Conservation (phyloP, 2,113 vertebrate species). For the Psilopsiagon aymara region DNA sequence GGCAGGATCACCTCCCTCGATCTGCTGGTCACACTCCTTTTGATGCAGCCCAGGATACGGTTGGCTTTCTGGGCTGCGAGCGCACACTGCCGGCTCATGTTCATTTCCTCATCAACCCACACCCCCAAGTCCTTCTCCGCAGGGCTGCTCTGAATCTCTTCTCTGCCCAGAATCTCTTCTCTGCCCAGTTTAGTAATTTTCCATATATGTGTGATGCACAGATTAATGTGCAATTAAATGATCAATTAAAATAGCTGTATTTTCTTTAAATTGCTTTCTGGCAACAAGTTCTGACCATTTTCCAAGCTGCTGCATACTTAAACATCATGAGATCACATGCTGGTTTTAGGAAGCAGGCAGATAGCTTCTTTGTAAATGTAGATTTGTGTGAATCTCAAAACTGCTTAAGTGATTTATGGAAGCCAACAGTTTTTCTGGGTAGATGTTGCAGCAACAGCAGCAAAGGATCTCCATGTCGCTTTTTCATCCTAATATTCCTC, state of each 20-base stretch:
- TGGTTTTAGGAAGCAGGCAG: not conserved
- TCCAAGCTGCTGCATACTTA: not conserved
- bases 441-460: not conserved
- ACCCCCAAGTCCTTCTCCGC: not conserved
- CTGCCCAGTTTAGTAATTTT: not conserved
- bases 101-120: too few relatives aligned
- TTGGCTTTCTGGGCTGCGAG: too few relatives aligned
- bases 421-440: not conserved
- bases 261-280: not conserved
- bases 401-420: not conserved
- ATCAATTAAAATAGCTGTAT: not conserved
- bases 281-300: not conserved
- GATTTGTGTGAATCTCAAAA: not conserved
- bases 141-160: not conserved
- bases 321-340: not conserved
- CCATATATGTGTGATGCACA: not conserved
- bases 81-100: too few relatives aligned
- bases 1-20: too few relatives aligned
- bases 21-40: too few relatives aligned
- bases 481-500: not conserved
- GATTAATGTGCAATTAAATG: not conserved
- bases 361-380: not conserved
- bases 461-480: not conserved
- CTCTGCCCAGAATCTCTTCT: not conserved
- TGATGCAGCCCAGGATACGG: too few relatives aligned